Percentiles rank a stretch among this genome's conserved stretches.
Evolutionary conservation across 2,113 vertebrate genomes (phyloP).

Genomic region (Antechinus stuartii): DNA sequence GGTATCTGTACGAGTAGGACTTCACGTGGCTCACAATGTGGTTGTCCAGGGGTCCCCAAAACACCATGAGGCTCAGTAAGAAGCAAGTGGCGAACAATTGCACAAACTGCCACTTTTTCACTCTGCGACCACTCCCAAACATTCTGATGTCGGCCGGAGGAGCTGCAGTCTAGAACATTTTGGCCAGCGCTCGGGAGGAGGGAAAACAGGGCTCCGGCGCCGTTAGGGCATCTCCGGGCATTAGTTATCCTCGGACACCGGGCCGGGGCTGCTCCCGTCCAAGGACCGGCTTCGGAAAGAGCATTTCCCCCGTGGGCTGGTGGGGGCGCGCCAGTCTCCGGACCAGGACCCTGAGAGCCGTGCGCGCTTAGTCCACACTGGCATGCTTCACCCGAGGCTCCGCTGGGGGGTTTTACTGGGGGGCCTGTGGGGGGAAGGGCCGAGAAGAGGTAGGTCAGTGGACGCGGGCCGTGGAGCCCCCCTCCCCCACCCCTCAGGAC

Average conservation of each 20-base stretch:
- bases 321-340: constrained; percentile 17
- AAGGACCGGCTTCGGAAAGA: constrained; percentile 67
- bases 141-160: constrained; percentile 85
- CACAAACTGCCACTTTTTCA: constrained; percentile 89
- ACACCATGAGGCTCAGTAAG: constrained; percentile 89
- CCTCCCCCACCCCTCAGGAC: too few relatives aligned
- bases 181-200: constrained; percentile 45
- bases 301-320: constrained; percentile 20
- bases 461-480: too few relatives aligned
- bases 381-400: constrained; percentile 65
- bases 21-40: constrained; percentile 90
- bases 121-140: constrained; percentile 89
- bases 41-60: constrained; percentile 89
- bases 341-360: not conserved
- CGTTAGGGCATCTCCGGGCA: constrained; percentile 66
- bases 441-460: not conserved
- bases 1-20: constrained; percentile 93
- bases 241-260: constrained; percentile 38
- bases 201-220: constrained; percentile 71
- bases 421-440: constrained; percentile 44
- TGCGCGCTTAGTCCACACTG: constrained; percentile 13
- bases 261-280: constrained; percentile 64
- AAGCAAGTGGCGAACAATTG: constrained; percentile 89
- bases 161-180: constrained; percentile 60
- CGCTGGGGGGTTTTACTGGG: not conserved